A percentile compares a stretch with the other conserved stretches of the same genome.
These are phyloP conservation scores for Dreissena rostriformis DNA, from an alignment of 1,140 invertebrate genomes.

Conservation along the genomic window DNA sequence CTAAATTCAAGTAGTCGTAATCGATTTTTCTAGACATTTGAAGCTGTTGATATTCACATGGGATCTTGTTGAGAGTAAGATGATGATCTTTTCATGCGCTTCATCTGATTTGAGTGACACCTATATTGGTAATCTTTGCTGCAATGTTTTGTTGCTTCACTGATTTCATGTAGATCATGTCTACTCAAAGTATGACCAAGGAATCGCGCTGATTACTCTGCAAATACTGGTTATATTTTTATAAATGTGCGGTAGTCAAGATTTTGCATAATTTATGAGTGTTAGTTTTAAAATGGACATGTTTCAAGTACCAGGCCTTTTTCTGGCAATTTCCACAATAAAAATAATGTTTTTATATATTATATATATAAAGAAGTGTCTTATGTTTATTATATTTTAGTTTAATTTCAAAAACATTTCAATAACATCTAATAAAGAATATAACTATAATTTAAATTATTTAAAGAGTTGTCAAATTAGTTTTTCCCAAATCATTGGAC, in stretches of 20 bases:
- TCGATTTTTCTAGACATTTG: no score
- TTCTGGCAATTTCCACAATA: no score
- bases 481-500: not conserved
- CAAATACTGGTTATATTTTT: not conserved
- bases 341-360: no score
- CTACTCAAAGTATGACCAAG: constrained; percentile 34
- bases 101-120: constrained; percentile 47
- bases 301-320: no score
- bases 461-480: not conserved
- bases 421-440: no score
- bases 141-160: constrained; percentile 41
- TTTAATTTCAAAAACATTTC: no score
- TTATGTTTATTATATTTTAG: no score
- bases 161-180: not conserved
- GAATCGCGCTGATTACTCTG: constrained; percentile 49
- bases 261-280: not conserved
- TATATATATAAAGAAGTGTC: no score
- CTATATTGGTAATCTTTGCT: not conserved
- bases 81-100: constrained; percentile 49
- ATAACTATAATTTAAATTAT: not conserved
- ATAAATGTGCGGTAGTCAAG: not conserved
- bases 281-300: no score
- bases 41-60: no score
- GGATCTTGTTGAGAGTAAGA: constrained; percentile 5
- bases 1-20: no score